Base-by-base conservation (phyloP, 2,888 invertebrate species). In the Seira sanloemensis region DNA sequence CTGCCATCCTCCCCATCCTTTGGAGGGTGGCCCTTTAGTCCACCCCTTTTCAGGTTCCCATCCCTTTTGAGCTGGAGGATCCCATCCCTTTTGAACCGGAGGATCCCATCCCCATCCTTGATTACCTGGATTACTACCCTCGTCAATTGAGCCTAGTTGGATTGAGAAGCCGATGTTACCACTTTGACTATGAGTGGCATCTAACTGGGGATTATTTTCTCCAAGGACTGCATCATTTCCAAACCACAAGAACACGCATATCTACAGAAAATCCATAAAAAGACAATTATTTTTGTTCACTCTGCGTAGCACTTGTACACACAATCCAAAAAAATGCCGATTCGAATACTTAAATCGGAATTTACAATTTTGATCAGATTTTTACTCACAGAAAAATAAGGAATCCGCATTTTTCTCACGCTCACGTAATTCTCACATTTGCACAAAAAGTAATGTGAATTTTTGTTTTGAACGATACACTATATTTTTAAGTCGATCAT, bases 161-260 rank as follows among this genome's bases (percentile, higher is more conserved):
- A 85, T 81, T 26, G 23, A 77, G 19, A 85, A 77, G 9, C 67
- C 73, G 16, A 68, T 27, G 4, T 24, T 18, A 26, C 27, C 21
- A 23, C 50, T 54, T 67, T 66, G 67, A 67, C 54, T 68, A 25
- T 58, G 23, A 0, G 54, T 25, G 19, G 12, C 37, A 18, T 18
- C 37, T 18, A 25, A 58, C 68, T 0, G 46, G 12, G 1, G 26
- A 50, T 24, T 19, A 16, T 26, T 9, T 16, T 65, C 54, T 21
- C 66, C 79, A 12, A 54, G 65, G 18, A 66, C 79, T 50, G 46
- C 21, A 24, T 79, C 26, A 50, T 65, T 73, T 73, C 79, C 79
- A 72, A 79, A 73, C 79, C 79, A 73, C 5, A 79, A 69, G 50
- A 79, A 25, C 24, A 79, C 65, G 66, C 79, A 79, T 66, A 79